Base-by-base conservation (phyloP, 2,888 invertebrate species). In the Melangyna quadrimaculata region DNA sequence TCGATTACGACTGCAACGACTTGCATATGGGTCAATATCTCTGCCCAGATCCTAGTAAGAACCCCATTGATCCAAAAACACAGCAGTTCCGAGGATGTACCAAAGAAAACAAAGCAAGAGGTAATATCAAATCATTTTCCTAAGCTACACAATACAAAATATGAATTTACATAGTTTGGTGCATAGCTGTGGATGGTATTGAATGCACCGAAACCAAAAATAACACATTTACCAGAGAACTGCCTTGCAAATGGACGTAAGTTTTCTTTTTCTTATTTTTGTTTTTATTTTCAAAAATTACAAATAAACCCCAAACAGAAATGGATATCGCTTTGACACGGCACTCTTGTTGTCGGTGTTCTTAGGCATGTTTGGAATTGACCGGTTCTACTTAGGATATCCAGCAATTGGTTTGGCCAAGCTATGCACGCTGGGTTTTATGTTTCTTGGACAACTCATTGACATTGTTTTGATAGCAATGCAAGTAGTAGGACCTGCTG, bases 351-450 rank as follows among this genome's bases (percentile, higher is more conserved):
- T 99, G 5, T 99, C 99, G 0, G 96, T 99, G 65, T 99, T 99
- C 91, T 93, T 99, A 77, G 99, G 99, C 32, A 98, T 99, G 97
- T 98, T 99, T 93, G 99, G 99, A 19, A 94, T 97, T 27, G 99
- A 99, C 91, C 94, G 99, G 82, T 99, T 99, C 92, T 99, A 99
- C 91, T 93, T 99, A n/a, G 99, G 99, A 32, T 99, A 99, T 92
- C 98, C 98, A 70, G 99, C 98, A 1, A 95, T 99, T 88, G 99
- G 99, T 0, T 92, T 99, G 83, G 95, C 98, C 29, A 99, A 99
- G 92, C 94, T 99, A 87, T 98, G 98, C 90, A 99, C 99, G 0
- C 93, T 99, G 73, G 99, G 99, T 17, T 99, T 99, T 90, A 96
- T 99, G 95, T 98, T 99, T 90, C 93, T 99, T 35, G 97, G 98